Conservation (phyloP, 2,113 vertebrate genomes). For the Theristicus caerulescens region DNA sequence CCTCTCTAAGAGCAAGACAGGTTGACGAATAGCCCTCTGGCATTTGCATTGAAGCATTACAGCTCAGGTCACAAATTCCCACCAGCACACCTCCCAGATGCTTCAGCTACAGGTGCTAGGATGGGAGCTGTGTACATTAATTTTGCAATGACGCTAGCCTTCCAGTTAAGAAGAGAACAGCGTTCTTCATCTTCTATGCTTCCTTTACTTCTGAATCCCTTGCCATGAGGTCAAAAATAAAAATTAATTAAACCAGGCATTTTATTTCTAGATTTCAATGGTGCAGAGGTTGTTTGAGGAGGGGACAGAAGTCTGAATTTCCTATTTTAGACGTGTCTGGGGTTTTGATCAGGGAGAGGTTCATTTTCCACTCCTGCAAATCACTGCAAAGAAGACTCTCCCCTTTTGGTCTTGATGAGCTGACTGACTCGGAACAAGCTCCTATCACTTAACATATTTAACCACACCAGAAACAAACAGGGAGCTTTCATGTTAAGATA, state of each 20-base stretch:
- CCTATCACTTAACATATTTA: background rate
- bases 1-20: background rate
- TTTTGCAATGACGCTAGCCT: background rate
- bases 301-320: background rate
- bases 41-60: background rate
- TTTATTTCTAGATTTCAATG: background rate
- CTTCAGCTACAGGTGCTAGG: background rate
- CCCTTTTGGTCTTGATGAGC: background rate
- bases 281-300: background rate
- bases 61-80: background rate
- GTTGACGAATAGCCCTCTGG: background rate
- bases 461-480: background rate
- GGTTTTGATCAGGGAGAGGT: background rate
- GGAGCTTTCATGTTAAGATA: background rate
- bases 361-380: background rate
- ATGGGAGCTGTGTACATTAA: background rate
- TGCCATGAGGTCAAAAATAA: background rate
- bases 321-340: background rate
- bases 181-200: background rate
- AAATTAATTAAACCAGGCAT: background rate
- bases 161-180: background rate
- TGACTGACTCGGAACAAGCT: background rate
- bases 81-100: background rate
- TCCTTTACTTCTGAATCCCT: background rate
- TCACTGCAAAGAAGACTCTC: background rate